A percentile compares a stretch with the other conserved stretches of the same genome.
phyloP scores from a whole-genome alignment of 1,140 invertebrate genomes.

The Sarcophaga bullata region DNA sequence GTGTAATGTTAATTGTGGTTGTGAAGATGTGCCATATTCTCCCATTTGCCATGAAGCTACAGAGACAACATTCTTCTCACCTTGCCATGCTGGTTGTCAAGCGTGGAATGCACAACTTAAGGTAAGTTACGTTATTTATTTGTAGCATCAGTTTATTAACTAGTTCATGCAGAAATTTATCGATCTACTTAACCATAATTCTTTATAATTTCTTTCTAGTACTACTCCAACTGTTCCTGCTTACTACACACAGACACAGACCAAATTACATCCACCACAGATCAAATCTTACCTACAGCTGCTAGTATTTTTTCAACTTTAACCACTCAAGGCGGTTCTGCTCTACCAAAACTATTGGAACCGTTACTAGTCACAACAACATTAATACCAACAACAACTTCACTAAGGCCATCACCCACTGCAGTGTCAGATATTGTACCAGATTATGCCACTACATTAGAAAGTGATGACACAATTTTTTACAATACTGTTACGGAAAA shows the following conservation, averaged over 20 bases:
- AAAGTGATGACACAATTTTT: not conserved
- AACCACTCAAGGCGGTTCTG: not conserved
- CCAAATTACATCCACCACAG: slow-evolving; percentile 17
- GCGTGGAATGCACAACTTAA: slow-evolving; percentile 53
- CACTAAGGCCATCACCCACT: not conserved
- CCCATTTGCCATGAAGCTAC: slow-evolving; percentile 71
- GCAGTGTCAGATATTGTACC: not conserved
- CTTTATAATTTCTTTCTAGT: slow-evolving; percentile 29
- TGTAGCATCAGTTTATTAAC: too few species aligned
- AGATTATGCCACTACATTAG: not conserved
- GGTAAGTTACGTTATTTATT: slow-evolving; percentile 20
- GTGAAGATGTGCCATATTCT: slow-evolving; percentile 68
- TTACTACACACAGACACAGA: not conserved
- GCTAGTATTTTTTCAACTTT: not conserved
- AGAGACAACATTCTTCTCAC: slow-evolving; percentile 71
- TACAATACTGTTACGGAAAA: not conserved
- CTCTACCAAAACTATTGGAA: not conserved
- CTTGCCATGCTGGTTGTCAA: slow-evolving; percentile 73
- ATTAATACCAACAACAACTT: slow-evolving; percentile 8
- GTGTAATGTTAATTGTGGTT: slow-evolving; percentile 70
- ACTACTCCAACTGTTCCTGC: slow-evolving; percentile 46
- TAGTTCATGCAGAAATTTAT: not conserved
- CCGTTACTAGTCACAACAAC: not conserved
- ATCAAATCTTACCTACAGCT: not conserved
- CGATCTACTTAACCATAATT: not conserved